Percentiles rank a stretch among this genome's conserved stretches.
These are phyloP conservation scores for Magallana nippona DNA, from an alignment of 2,888 invertebrate species.

Conservation along the genomic window DNA sequence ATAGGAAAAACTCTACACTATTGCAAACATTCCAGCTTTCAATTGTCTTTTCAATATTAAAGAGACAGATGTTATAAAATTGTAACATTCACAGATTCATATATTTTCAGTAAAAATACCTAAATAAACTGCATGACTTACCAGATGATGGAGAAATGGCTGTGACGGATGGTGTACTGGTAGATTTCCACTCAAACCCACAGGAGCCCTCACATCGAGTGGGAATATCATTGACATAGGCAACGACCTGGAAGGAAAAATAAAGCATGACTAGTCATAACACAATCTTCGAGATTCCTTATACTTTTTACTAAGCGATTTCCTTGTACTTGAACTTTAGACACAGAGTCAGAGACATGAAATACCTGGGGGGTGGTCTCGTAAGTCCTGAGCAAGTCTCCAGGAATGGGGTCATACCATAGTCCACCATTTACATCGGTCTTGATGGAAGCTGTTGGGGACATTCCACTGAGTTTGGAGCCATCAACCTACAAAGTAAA, in stretches of 20 bases:
- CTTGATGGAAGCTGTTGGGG: background rate
- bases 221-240: constrained; percentile 69
- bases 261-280: background rate
- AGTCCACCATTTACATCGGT: constrained; percentile 51
- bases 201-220: constrained; percentile 68
- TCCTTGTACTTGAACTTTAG: too few relatives aligned
- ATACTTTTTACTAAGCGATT: too few relatives aligned
- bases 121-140: constrained; percentile 45
- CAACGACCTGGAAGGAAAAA: background rate
- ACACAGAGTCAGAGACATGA: too few relatives aligned
- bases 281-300: too few relatives aligned
- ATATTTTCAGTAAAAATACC: too few relatives aligned
- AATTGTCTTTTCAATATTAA: too few relatives aligned
- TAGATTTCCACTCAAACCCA: constrained; percentile 64
- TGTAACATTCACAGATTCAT: too few relatives aligned
- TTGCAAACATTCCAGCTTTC: too few relatives aligned
- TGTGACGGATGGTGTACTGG: constrained; percentile 67
- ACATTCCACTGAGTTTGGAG: background rate
- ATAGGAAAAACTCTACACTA: too few relatives aligned
- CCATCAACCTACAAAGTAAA: background rate
- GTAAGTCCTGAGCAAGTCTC: constrained; percentile 58
- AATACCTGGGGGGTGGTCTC: constrained; percentile 57
- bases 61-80: too few relatives aligned
- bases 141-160: constrained; percentile 66
- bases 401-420: constrained; percentile 58